Evolutionary conservation across 2,797 vertebrate genomes (phyloP), one percentile per base, ranked within the genome.

Genomic region (Lithobates sylvaticus): DNA sequence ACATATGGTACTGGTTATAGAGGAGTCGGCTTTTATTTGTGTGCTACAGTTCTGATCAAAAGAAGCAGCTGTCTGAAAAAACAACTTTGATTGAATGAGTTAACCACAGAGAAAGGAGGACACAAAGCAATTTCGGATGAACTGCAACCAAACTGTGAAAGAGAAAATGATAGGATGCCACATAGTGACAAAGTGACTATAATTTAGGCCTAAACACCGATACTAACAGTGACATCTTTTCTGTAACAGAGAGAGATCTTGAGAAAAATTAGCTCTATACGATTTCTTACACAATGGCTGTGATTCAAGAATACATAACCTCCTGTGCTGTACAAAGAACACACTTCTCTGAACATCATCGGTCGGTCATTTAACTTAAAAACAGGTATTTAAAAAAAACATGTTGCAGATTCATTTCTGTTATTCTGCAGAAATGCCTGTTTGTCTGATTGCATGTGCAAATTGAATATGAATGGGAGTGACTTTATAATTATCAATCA

Each of bases 151-250:
- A 78, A 23, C 61, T 44, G 61, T 78, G 27, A 67, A 47, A n/a
- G 64, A 78, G 76, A 42, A 67, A 39, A 78, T 78, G 76, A 65
- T 36, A 64, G 76, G 58, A 67, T 67, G 76, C 58, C n/a, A 16
- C 50, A 21, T 7, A 54, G 32, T 29, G 76, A 65, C 21, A 65
- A 78, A 65, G 76, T 78, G 76, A 65, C 61, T 78, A 65, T 68
- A 78, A 77, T 78, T 78, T 78, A 68, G 27, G n/a, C 61, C 76
- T 77, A 61, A 77, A 77, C 34, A 77, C 76, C 10, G 8, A 12
- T 54, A 13, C 54, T 64, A 29, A 64, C 58, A 77, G 61, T 26
- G 54, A 65, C 61, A 26, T 65, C 21, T 65, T 50, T 64, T 2
- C 61, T 26, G 61, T 23, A 65, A 12, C n/a, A 26, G 23, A 13